Evolutionary conservation across 2,797 vertebrate species (phyloP), one percentile per base, ranked within the genome.

Genomic region (Malurus leucopterus): DNA sequence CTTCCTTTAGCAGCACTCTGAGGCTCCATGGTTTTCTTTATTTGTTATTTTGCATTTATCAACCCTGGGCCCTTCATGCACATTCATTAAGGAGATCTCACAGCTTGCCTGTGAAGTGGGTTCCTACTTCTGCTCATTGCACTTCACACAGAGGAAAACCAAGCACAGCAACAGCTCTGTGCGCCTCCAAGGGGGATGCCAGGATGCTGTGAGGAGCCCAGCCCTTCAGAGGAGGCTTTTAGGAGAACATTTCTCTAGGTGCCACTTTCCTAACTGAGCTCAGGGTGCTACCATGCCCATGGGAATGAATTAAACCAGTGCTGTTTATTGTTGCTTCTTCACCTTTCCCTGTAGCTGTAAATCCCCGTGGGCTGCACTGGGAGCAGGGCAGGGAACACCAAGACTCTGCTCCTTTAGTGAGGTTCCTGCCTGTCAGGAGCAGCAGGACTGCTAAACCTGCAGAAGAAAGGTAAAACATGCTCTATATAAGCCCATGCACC

Each of bases 41-140:
- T 85, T 91, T 91, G 63, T 70, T 87, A 9, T 70, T 89, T 89
- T 84, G 50, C 38, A 71, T 89, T 69, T 76, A 54, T 67, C 61
- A n/a, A 61, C 41, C 36, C 46, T 27, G 41, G 23, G 27, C 67
- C 49, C 59, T 88, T 86, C 22, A 21, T 15, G 32, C 30, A 70
- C 32, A 2, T 81, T 91, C 63, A 68, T 92, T 90, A 86, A 84
- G 57, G 50, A 58, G 40, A 59, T 68, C 73, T 91, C 85, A 11
- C 61, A 71, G 89, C 73, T 84, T 58, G 41, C 24, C 36, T 86
- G 36, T 70, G 73, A 59, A 53, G 9, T 7, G 11, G 9, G 24
- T 36, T 23, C 5, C 43, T 91, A 8, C 34, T 83, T 74, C 51
- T 77, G 43, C 54, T 68, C 34, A 2, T 23, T 84, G 23, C 19